Base-by-base conservation (phyloP, 2,797 vertebrate genomes). In the Zenarchopterus dispar region DNA sequence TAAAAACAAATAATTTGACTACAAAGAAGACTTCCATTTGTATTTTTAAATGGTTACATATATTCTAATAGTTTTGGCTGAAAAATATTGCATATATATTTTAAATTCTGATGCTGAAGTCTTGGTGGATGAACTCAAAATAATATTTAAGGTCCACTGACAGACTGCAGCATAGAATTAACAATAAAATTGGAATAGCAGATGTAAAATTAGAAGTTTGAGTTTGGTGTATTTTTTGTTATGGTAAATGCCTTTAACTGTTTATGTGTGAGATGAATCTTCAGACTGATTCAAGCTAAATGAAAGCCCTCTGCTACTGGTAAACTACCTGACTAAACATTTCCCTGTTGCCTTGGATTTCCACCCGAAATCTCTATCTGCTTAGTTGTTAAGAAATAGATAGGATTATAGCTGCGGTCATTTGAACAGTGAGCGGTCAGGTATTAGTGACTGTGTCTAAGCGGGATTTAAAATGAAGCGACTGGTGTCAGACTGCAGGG, bases 391-490 rank as follows among this genome's bases (percentile, higher is more conserved):
- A 84, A 86, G 76, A 85, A 70, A 88, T 53, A 84, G 78, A 88
- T 62, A 72, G 90, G 91, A 92, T 94, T 93, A 92, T 53, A 70
- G 52, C n/a, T 77, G 52, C 84, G 84, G 86, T 89, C 53, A 73
- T 75, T 77, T 60, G 73, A 73, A 77, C 70, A 73, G 70, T 57
- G 72, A 87, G 73, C 72, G 77, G 82, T 70, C 82, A 56, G 72
- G 77, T 36, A 70, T 85, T 87, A 90, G 86, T 60, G 83, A 59
- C 54, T 85, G 87, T 74, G 87, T 93, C 90, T 91, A 94, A 93
- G 83, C 76, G 87, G 91, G 92, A 93, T 96, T 95, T 95, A 87
- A 65, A 59, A 81, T 71, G 72, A 83, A 79, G 62, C 68, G 66
- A 81, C 78, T 54, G 65, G 51, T 70, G 56, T 66, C 58, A 75